Conservation (phyloP, 2,113 vertebrate genomes). For the Urocolius indicus region DNA sequence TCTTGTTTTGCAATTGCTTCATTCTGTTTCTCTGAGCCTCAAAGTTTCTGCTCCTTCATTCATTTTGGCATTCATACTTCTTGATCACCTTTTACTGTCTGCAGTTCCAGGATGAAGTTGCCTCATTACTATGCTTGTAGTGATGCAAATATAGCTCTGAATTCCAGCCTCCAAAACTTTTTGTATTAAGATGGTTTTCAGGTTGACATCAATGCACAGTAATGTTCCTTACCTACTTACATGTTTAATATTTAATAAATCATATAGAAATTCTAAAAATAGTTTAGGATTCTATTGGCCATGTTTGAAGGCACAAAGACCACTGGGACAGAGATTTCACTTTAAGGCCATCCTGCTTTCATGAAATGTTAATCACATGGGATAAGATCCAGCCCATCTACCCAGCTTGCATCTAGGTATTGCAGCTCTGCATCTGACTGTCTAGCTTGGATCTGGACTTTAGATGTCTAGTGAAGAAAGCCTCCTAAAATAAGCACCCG, state of each 20-base stretch:
- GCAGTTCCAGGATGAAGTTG: background rate
- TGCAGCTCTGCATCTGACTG: background rate
- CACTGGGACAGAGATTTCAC: background rate
- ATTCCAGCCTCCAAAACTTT: background rate
- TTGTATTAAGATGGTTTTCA: background rate
- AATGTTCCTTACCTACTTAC: slow-evolving; percentile 8
- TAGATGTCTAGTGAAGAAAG: background rate
- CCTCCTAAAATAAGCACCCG: background rate
- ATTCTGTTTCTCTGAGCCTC: background rate
- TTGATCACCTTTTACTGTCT: background rate
- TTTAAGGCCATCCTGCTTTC: background rate
- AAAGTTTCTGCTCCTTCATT: background rate
- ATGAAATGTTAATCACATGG: slow-evolving; percentile 27
- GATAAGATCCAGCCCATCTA: background rate
- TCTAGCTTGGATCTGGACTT: background rate
- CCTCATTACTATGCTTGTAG: background rate
- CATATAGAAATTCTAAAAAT: slow-evolving; percentile 5
- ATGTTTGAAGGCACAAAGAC: background rate
- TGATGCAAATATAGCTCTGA: background rate
- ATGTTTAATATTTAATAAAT: slow-evolving; percentile 40
- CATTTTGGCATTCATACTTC: background rate
- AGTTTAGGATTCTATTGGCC: background rate
- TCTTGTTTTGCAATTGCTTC: background rate
- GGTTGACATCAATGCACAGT: background rate
- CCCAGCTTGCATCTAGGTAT: background rate